A percentile compares a stretch with the other conserved stretches of the same genome.
Conservation (phyloP, 1,140 invertebrate genomes). For the Mizuhopecten yessoensis region DNA sequence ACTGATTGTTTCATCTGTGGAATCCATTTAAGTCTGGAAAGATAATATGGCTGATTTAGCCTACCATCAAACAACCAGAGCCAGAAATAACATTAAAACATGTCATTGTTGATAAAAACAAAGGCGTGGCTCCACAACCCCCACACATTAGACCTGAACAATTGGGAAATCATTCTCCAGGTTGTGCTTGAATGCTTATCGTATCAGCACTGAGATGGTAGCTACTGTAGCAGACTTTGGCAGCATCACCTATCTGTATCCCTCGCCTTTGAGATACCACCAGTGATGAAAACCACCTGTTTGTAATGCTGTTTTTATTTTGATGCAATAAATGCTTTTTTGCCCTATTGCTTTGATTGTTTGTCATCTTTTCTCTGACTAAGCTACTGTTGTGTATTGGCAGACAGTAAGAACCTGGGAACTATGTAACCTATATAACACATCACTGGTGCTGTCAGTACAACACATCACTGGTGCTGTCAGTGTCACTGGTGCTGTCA, state of each 20-base stretch:
- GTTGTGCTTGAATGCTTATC: no score
- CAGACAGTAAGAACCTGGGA: not conserved
- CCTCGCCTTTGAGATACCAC: not conserved
- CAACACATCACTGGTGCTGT: no score
- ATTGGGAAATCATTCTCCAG: not conserved
- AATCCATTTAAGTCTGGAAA: not conserved
- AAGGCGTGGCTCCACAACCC: not conserved
- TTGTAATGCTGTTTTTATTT: not conserved
- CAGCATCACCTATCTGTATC: not conserved
- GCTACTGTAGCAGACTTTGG: not conserved
- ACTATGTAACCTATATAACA: not conserved
- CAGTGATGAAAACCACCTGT: not conserved
- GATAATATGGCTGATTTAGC: not conserved
- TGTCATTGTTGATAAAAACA: constrained; percentile 28
- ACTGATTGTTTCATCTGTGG: not conserved
- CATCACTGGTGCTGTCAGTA: no score
- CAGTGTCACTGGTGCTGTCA: no score
- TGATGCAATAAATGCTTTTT: constrained; percentile 5
- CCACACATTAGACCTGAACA: not conserved
- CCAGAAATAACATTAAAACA: not conserved
- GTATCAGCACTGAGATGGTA: not conserved
- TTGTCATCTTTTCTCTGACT: not conserved
- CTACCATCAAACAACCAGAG: not conserved
- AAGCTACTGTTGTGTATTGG: not conserved
- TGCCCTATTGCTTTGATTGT: not conserved